Percentiles rank a stretch among this genome's conserved stretches.
Evolutionary conservation across 2,797 vertebrate genomes (phyloP).

Genomic region (Argya squamiceps): DNA sequence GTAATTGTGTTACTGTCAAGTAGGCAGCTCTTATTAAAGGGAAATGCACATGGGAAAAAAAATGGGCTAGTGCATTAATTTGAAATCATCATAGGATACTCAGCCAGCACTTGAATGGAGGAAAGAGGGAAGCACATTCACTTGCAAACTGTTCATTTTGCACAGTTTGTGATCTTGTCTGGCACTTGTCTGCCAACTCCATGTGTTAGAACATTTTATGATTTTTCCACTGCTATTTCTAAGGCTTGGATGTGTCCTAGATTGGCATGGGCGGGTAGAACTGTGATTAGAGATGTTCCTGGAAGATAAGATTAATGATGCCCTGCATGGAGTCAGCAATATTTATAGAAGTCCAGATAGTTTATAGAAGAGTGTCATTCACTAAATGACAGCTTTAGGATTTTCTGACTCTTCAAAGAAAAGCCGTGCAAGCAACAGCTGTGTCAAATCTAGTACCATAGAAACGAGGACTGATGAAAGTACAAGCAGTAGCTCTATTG

Average conservation of each 20-base stretch:
- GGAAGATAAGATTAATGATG: constrained; percentile 38
- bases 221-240: constrained; percentile 29
- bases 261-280: constrained; percentile 12
- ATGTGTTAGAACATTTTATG: constrained; percentile 37
- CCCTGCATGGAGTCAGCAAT: constrained; percentile 1
- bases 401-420: constrained; percentile 33
- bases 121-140: background rate
- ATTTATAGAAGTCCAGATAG: constrained; percentile 53
- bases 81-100: background rate
- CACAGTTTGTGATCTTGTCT: constrained; percentile 47
- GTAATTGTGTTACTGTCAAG: background rate
- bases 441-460: background rate
- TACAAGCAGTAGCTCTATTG: background rate
- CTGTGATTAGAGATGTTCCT: constrained; percentile 43
- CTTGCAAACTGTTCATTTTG: constrained; percentile 56
- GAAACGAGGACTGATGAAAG: background rate
- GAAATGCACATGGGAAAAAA: background rate
- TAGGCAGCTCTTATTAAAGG: background rate
- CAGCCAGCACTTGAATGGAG: background rate
- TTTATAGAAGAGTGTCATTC: background rate
- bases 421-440: background rate
- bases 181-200: background rate
- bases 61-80: background rate
- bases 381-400: background rate
- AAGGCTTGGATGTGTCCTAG: constrained; percentile 27